Evolutionary conservation across 2,888 invertebrate species (phyloP).

Genomic region (Andrena dorsata): DNA sequence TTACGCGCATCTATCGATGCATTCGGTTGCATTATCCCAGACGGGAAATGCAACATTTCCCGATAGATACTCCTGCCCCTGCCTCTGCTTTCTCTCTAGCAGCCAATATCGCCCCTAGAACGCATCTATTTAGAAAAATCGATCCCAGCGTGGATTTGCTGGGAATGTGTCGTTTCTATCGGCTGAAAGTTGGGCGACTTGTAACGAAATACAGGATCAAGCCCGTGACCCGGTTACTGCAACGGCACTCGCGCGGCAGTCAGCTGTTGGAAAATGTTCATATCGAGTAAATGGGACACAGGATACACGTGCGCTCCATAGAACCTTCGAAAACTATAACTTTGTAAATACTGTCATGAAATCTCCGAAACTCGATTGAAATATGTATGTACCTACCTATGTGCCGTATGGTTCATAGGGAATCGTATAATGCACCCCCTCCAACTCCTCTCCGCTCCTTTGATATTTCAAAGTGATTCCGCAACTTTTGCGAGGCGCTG

Average conservation of each 20-base stretch:
- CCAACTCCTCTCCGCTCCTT: not conserved
- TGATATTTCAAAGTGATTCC: not conserved
- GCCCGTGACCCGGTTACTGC: slow-evolving; percentile 52
- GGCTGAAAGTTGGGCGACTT: slow-evolving; percentile 24
- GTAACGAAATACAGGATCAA: slow-evolving; percentile 53
- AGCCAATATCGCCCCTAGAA: not conserved
- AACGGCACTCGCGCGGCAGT: slow-evolving; percentile 25
- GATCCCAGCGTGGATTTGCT: not conserved
- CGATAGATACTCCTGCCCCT: not conserved
- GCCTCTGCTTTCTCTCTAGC: not conserved
- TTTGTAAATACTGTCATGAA: slow-evolving; percentile 13
- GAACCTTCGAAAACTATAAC: slow-evolving; percentile 21
- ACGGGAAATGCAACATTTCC: not conserved
- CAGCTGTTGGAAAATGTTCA: slow-evolving; percentile 62
- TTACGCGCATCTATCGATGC: not conserved
- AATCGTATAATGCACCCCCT: not conserved
- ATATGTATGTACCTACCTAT: not conserved
- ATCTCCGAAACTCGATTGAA: not conserved
- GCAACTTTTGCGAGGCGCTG: not conserved
- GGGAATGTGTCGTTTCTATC: not conserved
- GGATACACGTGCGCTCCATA: slow-evolving; percentile 19
- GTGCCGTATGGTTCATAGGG: not conserved
- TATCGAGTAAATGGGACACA: slow-evolving; percentile 33
- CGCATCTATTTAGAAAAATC: not conserved
- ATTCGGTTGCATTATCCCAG: not conserved